Conservation (phyloP, 2,113 vertebrate species). For the Dicerorhinus sumatrensis region DNA sequence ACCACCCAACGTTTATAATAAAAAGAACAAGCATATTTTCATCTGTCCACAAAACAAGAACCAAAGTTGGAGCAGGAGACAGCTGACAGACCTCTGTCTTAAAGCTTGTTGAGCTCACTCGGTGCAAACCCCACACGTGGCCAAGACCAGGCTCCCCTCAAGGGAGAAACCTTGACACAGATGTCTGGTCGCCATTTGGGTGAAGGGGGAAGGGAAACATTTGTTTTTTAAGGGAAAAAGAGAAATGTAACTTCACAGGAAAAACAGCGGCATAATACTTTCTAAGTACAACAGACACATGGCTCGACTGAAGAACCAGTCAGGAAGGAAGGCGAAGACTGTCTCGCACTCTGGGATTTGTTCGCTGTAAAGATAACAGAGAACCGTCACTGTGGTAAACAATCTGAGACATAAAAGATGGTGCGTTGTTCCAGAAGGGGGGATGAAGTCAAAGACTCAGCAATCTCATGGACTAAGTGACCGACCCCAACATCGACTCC, state of each 20-base stretch:
- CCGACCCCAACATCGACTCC: background rate
- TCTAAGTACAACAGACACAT: background rate
- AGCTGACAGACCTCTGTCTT: conserved; percentile 51
- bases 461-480: background rate
- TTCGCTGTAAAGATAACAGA: background rate
- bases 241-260: conserved; percentile 34
- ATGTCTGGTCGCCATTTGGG: conserved; percentile 56
- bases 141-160: conserved; percentile 53
- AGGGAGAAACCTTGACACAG: conserved; percentile 74
- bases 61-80: conserved; percentile 77
- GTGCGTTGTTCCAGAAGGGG: background rate
- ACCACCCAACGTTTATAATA: conserved; percentile 15
- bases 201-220: background rate
- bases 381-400: background rate
- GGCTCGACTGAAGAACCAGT: background rate
- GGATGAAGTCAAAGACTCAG: background rate
- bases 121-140: conserved; percentile 72
- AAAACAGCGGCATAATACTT: conserved; percentile 46
- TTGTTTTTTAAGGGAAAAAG: conserved; percentile 41
- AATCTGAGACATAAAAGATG: background rate
- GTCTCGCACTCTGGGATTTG: background rate
- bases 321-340: background rate
- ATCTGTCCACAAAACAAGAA: conserved; percentile 64
- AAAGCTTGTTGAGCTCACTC: conserved; percentile 64
- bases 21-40: conserved; percentile 55